Evolutionary conservation across 2,888 invertebrate genomes (phyloP).

Genomic region (Lithophane ornitopus): DNA sequence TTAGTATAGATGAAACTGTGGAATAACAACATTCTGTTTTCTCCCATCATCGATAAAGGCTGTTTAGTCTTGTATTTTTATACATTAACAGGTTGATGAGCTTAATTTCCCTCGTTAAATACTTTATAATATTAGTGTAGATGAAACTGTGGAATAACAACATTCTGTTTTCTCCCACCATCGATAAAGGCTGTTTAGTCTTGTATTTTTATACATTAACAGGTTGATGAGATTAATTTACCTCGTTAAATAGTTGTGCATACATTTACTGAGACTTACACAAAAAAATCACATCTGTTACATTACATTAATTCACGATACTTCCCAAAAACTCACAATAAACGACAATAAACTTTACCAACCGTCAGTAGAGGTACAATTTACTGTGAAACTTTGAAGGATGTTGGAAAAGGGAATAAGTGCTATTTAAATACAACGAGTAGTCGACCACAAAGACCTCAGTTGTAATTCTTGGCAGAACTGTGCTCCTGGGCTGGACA

Average conservation of each 20-base stretch:
- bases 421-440: constrained; percentile 64
- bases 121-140: too few relatives aligned
- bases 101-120: too few relatives aligned
- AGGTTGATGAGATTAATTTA: background rate
- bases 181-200: too few relatives aligned
- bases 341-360: constrained; percentile 44
- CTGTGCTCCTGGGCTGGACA: constrained; percentile 66
- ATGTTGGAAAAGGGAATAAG: constrained; percentile 58
- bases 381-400: constrained; percentile 62
- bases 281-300: constrained; percentile 11
- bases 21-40: too few relatives aligned
- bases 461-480: constrained; percentile 73
- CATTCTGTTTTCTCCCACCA: too few relatives aligned
- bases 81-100: too few relatives aligned
- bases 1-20: too few relatives aligned
- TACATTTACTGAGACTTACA: background rate
- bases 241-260: background rate
- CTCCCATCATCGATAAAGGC: too few relatives aligned
- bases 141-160: background rate
- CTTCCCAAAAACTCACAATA: constrained; percentile 34
- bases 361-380: constrained; percentile 52
- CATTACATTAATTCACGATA: constrained; percentile 31
- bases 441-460: constrained; percentile 62
- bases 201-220: too few relatives aligned
- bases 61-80: too few relatives aligned